Base-by-base conservation (phyloP, 2,888 invertebrate genomes). In the Thera britannica region DNA sequence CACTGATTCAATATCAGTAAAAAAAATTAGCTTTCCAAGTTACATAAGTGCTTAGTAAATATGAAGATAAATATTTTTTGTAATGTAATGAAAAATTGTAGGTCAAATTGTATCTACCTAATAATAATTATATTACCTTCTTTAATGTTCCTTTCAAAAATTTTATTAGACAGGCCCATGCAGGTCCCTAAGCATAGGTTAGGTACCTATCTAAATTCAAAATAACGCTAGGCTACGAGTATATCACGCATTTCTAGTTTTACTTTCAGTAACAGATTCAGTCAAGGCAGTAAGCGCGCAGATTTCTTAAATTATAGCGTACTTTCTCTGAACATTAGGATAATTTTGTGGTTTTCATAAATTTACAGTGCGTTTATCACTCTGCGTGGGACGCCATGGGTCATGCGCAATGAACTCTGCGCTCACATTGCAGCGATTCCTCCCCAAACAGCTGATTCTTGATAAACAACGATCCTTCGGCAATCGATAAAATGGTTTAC, bases 321-420 rank as follows among this genome's bases (percentile, higher is more conserved):
- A 73, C 75, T 75, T 75, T 75, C 74, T 70, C 72, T 59, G 41
- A 54, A 61, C 12, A 62, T 67, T 65, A 67, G 38, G 23, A 41
- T 44, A 46, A 57, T 71, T 69, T 54, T 57, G 67, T 67, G 12
- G 41, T 56, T 71, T 72, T 68, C 70, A 72, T 66, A 73, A 48
- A 54, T 57, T 58, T 23, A 12, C 35, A 62, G 72, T 83, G 83
- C 83, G 84, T 83, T 80, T 83, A 84, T 82, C 83, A 76, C 74
- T 67, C 63, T 71, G 81, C 77, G 82, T 82, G 80, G 82, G 81
- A 76, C 77, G 66, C 75, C 72, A 59, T 75, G 79, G 80, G 75
- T 81, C 90, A 90, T 91, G 91, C 91, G 92, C 90, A 86, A 63
- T 87, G 84, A 81, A 79, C 73, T 48, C 68, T 65, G 70, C 74